phyloP scores from a whole-genome alignment of 2,888 invertebrate genomes.

The Halictus ligatus region DNA sequence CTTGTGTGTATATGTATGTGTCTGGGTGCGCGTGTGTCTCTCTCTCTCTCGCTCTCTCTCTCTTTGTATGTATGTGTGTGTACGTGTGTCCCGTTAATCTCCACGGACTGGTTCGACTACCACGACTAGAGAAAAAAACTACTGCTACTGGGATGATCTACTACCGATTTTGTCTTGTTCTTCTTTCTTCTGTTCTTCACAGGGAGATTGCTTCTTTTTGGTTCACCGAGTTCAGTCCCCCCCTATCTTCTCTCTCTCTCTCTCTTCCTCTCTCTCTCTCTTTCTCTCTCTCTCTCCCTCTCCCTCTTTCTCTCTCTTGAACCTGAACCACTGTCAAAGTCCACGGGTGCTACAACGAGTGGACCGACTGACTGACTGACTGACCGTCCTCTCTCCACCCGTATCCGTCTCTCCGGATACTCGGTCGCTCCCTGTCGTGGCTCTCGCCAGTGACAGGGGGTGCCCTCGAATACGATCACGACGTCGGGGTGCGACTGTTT shows the following conservation, averaged over 20 bases:
- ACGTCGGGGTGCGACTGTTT: conserved; percentile 77
- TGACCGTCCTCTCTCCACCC: conserved; percentile 44
- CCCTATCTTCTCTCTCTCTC: not conserved
- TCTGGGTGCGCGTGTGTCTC: not conserved
- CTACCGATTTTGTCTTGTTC: not conserved
- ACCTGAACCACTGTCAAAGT: not conserved
- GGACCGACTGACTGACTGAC: conserved; percentile 54
- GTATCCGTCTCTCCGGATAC: conserved; percentile 62
- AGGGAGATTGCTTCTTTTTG: not conserved
- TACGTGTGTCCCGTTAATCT: too few relatives aligned
- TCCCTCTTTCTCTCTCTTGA: not conserved
- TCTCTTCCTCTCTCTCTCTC: conserved; percentile 12
- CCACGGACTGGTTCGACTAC: not conserved
- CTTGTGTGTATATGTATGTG: not conserved
- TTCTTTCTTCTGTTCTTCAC: not conserved
- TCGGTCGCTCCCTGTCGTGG: conserved; percentile 72
- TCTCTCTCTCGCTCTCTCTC: too few relatives aligned
- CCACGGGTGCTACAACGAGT: conserved; percentile 30
- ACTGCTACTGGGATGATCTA: not conserved
- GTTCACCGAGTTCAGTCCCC: not conserved
- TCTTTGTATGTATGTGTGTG: not conserved
- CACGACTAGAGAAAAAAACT: not conserved
- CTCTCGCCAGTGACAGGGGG: conserved; percentile 76
- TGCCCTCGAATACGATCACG: conserved; percentile 74
- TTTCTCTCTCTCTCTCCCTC: too few relatives aligned